A percentile compares a stretch with the other conserved stretches of the same genome.
Conservation (phyloP, 1,140 invertebrate genomes). For the Zaprionus capensis region DNA sequence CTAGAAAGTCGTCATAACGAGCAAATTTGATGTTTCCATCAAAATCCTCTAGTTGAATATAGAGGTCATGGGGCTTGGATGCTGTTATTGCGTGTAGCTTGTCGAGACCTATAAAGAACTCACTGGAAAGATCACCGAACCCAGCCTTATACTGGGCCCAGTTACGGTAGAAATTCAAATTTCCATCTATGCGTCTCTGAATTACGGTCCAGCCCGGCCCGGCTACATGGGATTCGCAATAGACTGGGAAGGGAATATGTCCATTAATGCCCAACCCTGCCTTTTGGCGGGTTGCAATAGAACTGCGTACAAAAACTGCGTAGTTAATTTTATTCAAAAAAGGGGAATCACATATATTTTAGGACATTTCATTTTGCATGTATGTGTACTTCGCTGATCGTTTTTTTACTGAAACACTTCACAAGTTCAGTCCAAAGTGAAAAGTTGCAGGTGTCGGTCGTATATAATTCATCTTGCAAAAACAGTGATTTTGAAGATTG, state of each 20-base stretch:
- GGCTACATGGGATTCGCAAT: not conserved
- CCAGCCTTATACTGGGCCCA: slow-evolving; percentile 22
- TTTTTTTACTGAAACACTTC: no score
- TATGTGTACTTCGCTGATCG: no score
- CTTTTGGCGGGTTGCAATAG: no score
- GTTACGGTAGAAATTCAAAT: slow-evolving; percentile 14
- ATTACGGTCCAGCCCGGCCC: slow-evolving; percentile 18
- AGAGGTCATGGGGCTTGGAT: slow-evolving; percentile 6
- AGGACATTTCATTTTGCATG: no score
- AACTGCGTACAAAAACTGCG: no score
- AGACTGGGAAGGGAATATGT: not conserved
- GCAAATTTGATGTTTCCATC: slow-evolving; percentile 1
- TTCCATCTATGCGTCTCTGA: not conserved
- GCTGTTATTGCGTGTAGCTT: slow-evolving; percentile 16
- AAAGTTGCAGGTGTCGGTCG: no score
- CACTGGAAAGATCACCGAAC: slow-evolving; percentile 15
- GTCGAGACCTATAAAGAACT: slow-evolving; percentile 27
- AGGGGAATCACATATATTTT: no score
- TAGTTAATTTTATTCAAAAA: no score
- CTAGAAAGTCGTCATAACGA: slow-evolving; percentile 7
- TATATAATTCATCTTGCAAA: no score
- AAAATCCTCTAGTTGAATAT: slow-evolving; percentile 15
- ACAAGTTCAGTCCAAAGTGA: no score
- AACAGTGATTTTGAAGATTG: no score
- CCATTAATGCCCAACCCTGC: no score